Percentiles rank a stretch among this genome's conserved stretches.
Conservation (phyloP, 2,797 vertebrate species). For the Xenops minutus region DNA sequence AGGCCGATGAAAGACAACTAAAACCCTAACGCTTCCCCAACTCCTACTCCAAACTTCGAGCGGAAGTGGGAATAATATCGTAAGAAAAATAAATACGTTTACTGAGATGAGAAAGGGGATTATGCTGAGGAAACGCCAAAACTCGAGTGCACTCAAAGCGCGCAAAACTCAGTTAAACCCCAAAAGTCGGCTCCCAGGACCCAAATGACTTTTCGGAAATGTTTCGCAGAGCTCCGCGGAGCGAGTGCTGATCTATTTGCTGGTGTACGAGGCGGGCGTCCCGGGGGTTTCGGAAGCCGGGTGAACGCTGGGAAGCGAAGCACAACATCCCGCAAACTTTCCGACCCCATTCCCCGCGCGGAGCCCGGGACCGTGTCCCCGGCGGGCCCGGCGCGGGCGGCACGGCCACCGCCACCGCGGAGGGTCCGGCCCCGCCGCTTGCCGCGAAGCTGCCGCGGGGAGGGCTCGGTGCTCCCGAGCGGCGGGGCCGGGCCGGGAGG, state of each 20-base stretch:
- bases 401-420: neutral
- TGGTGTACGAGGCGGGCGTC: neutral
- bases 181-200: neutral
- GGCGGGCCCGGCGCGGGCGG: neutral
- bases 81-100: neutral
- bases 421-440: neutral
- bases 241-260: neutral
- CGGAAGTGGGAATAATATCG: neutral
- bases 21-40: neutral
- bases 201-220: neutral
- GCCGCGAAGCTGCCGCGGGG: neutral
- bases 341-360: neutral
- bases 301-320: neutral
- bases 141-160: neutral
- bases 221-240: neutral
- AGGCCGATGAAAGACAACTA: neutral
- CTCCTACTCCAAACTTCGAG: slow-evolving; percentile 11
- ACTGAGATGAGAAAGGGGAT: neutral
- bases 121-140: neutral
- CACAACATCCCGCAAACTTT: neutral
- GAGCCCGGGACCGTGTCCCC: neutral
- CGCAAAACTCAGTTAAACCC: neutral
- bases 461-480: neutral
- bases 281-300: neutral
- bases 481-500: neutral